These are phyloP conservation scores for Pelodytes ibericus DNA, from an alignment of 2,797 vertebrate genomes.

Conservation along the genomic window DNA sequence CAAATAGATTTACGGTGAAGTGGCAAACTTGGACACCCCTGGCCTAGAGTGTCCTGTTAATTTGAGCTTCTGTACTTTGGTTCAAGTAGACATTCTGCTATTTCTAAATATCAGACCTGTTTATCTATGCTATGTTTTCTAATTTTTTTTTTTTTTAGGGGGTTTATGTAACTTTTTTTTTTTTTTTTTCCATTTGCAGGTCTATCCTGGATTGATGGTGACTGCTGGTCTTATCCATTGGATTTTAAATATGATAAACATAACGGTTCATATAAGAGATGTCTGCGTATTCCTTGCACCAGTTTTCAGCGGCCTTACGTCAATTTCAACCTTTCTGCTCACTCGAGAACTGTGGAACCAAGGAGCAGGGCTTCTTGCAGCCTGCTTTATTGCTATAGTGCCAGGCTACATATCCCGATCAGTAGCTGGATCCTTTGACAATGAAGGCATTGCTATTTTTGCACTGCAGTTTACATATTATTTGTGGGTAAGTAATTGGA, in stretches of 20 bases:
- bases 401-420: conserved; percentile 97
- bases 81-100: no score
- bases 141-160: no score
- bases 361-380: conserved; percentile 93
- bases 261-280: conserved; percentile 96
- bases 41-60: no score
- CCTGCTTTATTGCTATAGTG: conserved; percentile 97
- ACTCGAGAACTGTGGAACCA: conserved; percentile 98
- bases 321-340: conserved; percentile 95
- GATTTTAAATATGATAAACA: conserved; percentile 92
- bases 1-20: no score
- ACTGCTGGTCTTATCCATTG: conserved; percentile 97
- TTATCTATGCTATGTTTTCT: no score
- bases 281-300: conserved; percentile 96
- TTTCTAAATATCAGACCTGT: no score
- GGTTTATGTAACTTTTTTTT: no score
- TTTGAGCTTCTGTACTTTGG: no score
- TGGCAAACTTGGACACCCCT: no score
- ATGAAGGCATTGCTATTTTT: conserved; percentile 98
- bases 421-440: conserved; percentile 96
- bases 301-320: conserved; percentile 95
- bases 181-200: conserved; percentile 67
- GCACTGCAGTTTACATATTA: conserved; percentile 98
- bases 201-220: conserved; percentile 96
- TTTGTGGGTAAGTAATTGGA: conserved; percentile 88